Base-by-base conservation (phyloP, 2,113 vertebrate genomes). In the Apus apus region DNA sequence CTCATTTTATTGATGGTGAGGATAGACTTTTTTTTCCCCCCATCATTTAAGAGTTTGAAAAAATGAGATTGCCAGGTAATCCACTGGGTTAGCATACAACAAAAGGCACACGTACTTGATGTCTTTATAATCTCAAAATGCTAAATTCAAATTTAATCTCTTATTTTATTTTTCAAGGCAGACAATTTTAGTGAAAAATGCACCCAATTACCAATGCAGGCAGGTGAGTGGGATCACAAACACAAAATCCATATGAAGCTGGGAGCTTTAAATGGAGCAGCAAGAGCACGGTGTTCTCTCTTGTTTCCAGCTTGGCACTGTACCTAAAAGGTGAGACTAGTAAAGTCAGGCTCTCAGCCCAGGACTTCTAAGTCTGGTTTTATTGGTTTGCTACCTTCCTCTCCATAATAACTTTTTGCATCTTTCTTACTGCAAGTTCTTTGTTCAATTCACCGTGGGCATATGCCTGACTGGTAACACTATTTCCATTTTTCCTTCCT, bases 221-320 rank as follows among this genome's bases (percentile, higher is more conserved):
- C 68, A 71, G 6, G 15, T 1, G 2, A 5, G 18, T 43, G 5
- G 29, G 12, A 66, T 67, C 23, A 43, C 0, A 0, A 43, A 25
- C 9, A 46, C 9, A 40, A 94, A 70, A 60, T n/a, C 3, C 11
- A 5, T 58, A 38, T 66, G 8, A 45, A 56, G 11, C 10, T 54
- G 11, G 6, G 13, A 79, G 4, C 13, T 70, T 16, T 70, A 85
- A 78, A 56, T 18, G 19, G 17, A 62, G 16, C 13, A 56, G 4
- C 15, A 70, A 32, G 26, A 74, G 38, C 19, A 67, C 0, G 1
- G 38, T 36, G 38, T 36, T 6, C 4, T 64, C 5, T 36, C 45
- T 48, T 60, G 11, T 68, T 83, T 79, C 15, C 38, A 67, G 51
- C 5, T 85, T 32, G 61, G 9, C 34, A 51, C 13, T 34, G 14